phyloP scores from a whole-genome alignment of 30 jellyfish, hydroid and myxozoan species.

The Pelagia noctiluca region DNA sequence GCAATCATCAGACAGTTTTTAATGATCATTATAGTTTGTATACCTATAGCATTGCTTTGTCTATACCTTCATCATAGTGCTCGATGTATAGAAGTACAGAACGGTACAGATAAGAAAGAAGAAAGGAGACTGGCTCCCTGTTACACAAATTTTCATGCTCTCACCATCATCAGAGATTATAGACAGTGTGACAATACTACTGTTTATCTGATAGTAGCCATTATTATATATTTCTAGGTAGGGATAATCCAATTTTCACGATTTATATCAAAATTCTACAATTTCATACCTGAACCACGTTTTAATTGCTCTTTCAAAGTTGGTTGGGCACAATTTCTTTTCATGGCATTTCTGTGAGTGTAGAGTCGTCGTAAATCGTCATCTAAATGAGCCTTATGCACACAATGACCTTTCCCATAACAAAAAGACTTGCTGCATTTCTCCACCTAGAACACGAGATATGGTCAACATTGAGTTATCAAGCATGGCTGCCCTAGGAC shows the following conservation, averaged over 20 bases:
- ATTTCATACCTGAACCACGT: slow-evolving; percentile 52
- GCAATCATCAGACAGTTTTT: too few relatives aligned
- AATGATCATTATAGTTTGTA: too few relatives aligned
- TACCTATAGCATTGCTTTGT: too few relatives aligned
- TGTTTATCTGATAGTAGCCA: too few relatives aligned
- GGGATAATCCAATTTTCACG: background rate
- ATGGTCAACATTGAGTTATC: background rate
- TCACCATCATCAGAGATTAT: too few relatives aligned
- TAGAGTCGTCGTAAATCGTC: slow-evolving; percentile 56
- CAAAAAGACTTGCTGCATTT: slow-evolving; percentile 68
- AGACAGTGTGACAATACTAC: too few relatives aligned
- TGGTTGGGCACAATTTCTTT: slow-evolving; percentile 59
- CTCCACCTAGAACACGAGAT: slow-evolving; percentile 56
- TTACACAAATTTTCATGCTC: too few relatives aligned
- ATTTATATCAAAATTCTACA: background rate
- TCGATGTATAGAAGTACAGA: too few relatives aligned
- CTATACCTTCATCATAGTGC: too few relatives aligned
- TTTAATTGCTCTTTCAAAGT: slow-evolving; percentile 39
- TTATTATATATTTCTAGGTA: too few relatives aligned
- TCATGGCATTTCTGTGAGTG: slow-evolving; percentile 36
- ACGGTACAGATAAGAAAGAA: too few relatives aligned
- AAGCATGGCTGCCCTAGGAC: background rate
- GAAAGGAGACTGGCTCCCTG: too few relatives aligned
- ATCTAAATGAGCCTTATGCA: slow-evolving; percentile 66
- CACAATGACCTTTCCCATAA: slow-evolving; percentile 80